Evolutionary conservation across 2,797 vertebrate genomes (phyloP).

Genomic region (Sternarchorhynchus goeldii): DNA sequence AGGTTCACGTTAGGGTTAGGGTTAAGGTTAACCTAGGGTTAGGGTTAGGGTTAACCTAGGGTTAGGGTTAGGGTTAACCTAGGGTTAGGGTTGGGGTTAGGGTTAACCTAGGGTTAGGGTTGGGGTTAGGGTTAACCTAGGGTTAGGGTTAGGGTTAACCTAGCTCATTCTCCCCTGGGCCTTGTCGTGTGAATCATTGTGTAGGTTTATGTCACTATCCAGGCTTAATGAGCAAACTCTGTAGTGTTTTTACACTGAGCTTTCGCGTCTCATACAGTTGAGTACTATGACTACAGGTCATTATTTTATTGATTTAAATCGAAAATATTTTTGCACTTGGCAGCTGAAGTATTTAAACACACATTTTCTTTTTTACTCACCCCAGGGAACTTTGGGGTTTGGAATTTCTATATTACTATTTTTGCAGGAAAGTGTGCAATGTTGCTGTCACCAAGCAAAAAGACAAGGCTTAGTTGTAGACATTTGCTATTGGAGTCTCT

Average conservation of each 20-base stretch:
- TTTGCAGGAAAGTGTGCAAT: no score
- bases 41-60: no score
- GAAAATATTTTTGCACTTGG: neutral
- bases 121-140: no score
- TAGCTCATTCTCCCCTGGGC: constrained; percentile 13
- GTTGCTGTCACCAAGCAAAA: no score
- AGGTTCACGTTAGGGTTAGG: neutral
- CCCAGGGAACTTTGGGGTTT: no score
- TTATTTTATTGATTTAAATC: neutral
- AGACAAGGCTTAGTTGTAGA: neutral
- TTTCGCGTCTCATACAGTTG: no score
- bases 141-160: no score
- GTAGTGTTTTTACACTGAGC: neutral
- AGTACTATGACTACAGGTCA: neutral
- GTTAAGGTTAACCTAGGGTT: no score
- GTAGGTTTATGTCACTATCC: constrained; percentile 29
- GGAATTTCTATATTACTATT: no score
- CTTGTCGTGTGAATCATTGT: constrained; percentile 28
- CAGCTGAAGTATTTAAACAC: neutral
- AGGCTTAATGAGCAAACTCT: neutral
- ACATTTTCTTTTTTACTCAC: neutral
- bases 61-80: no score
- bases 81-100: no score
- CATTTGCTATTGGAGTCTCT: neutral
- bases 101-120: no score